Evolutionary conservation across 2,888 invertebrate species (phyloP), one percentile per base, ranked within the genome.

Genomic region (Cryptocephalus moraei): DNA sequence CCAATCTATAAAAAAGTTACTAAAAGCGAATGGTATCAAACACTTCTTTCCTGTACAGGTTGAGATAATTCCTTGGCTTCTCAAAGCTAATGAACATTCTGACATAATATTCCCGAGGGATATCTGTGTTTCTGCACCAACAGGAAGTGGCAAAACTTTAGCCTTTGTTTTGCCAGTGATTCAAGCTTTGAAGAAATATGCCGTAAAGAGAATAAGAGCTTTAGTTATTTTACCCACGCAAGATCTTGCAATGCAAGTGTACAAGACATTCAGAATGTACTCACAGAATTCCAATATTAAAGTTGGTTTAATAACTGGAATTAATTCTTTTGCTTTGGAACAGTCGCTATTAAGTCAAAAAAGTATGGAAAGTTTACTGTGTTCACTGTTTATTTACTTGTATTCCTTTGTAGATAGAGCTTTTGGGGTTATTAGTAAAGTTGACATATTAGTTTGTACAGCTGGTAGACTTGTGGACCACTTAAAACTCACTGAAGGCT

Each of bases 91-190:
- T 55, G 66, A 73, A 52, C 72, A 79, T 55, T 75, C 81, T 47
- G 64, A 73, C 60, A 73, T 77, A 32, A 75, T 84, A 58, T 81
- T 88, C 72, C 87, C 91, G 0, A 79, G 85, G 56, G 97, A 99
- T 69, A 76, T 95, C 44, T 97, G 97, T 72, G 91, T 99, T 32
- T 94, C 93, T 39, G 94, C 96, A 12, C 95, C 97, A 1, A 97
- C 97, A 1, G 96, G 95, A 12, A 95, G 94, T 74, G 97, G 97
- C 13, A 97, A 97, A 75, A 97, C 97, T 1, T 71, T 97, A 48
- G 86, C 94, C 3, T 97, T 91, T 78, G 91, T 90, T 42, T 71
- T 97, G 51, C 97, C 97, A 8, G 82, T 96, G 41, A 73, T 96
- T 34, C 89, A 93, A 73, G 77, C 83, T 43, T 51, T 69, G 43